Percentiles rank a stretch among this genome's conserved stretches.
Evolutionary conservation across 2,888 invertebrate species (phyloP).

Genomic region (Glaucopsyche alexis): DNA sequence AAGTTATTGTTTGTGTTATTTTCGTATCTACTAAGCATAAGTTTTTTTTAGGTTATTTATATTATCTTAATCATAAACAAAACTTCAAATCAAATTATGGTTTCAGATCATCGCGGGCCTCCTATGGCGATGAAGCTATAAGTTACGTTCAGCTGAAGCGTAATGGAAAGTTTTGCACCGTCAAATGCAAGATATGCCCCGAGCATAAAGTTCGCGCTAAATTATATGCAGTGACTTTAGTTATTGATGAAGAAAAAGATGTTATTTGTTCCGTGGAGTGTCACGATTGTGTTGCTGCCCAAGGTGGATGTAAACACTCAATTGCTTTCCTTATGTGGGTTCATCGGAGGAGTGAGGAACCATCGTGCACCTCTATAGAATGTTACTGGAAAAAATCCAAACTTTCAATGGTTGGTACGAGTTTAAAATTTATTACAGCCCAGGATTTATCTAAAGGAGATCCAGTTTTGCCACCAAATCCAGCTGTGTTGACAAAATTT

Average conservation of each 20-base stretch:
- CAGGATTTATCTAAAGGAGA: no score
- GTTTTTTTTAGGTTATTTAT: no score
- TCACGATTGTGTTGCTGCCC: constrained; percentile 44
- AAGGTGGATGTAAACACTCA: constrained; percentile 48
- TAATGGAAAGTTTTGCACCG: constrained; percentile 39
- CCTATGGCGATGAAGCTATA: constrained; percentile 45
- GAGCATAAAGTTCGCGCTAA: constrained; percentile 46
- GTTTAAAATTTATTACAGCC: constrained; percentile 41
- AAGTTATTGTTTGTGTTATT: no score
- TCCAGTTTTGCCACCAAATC: background rate
- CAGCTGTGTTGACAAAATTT: no score
- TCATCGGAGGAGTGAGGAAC: constrained; percentile 49
- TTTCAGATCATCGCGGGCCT: constrained; percentile 40
- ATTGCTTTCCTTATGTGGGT: constrained; percentile 48
- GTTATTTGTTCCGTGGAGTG: constrained; percentile 37
- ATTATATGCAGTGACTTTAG: constrained; percentile 40
- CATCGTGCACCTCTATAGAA: constrained; percentile 42
- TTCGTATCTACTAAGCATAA: no score
- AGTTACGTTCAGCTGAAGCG: constrained; percentile 44
- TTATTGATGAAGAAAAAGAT: constrained; percentile 43
- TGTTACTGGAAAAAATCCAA: constrained; percentile 49
- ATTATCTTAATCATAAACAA: no score
- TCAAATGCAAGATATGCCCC: constrained; percentile 31
- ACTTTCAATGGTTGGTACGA: constrained; percentile 44
- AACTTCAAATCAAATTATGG: background rate